These are phyloP conservation scores for Agonopterix alstromeriana DNA, from an alignment of 2,888 invertebrate species.

Conservation along the genomic window DNA sequence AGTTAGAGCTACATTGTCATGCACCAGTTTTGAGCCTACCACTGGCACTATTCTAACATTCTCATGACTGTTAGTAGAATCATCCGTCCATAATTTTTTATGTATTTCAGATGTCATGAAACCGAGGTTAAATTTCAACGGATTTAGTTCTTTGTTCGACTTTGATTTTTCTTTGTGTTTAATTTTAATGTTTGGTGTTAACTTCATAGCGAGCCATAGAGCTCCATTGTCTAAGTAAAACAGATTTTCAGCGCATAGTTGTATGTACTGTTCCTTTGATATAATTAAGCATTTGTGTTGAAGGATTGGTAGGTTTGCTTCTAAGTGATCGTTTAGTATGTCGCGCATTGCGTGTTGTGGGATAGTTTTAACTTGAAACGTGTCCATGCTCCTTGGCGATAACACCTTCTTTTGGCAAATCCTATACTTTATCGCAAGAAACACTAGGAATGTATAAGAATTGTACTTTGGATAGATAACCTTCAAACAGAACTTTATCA, in stretches of 20 bases:
- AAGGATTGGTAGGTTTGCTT: conserved; percentile 40
- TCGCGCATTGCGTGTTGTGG: conserved; percentile 33
- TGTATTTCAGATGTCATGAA: conserved; percentile 55
- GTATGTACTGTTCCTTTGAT: conserved; percentile 53
- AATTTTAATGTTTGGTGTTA: conserved; percentile 38
- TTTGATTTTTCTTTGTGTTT: conserved; percentile 28
- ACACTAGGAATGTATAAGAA: conserved; percentile 54
- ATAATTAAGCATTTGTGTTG: conserved; percentile 56
- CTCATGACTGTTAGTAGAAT: conserved; percentile 25
- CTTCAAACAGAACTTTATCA: conserved; percentile 65
- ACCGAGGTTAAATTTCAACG: conserved; percentile 40
- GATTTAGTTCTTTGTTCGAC: conserved; percentile 19
- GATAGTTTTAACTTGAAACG: conserved; percentile 39
- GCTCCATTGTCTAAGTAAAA: conserved; percentile 64
- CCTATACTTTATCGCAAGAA: conserved; percentile 59
- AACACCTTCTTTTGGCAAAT: conserved; percentile 32
- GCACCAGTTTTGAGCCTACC: conserved; percentile 41
- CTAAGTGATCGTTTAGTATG: conserved; percentile 36
- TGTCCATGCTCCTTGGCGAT: conserved; percentile 34
- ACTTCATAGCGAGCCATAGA: conserved; percentile 56
- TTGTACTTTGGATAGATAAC: conserved; percentile 68
- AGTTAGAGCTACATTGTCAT: conserved; percentile 36
- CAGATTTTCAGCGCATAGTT: conserved; percentile 60
- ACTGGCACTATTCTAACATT: conserved; percentile 55
- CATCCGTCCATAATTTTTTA: conserved; percentile 48